These are phyloP conservation scores for Peromyscus polionotus DNA, from an alignment of 2,113 vertebrate genomes.

Conservation along the genomic window DNA sequence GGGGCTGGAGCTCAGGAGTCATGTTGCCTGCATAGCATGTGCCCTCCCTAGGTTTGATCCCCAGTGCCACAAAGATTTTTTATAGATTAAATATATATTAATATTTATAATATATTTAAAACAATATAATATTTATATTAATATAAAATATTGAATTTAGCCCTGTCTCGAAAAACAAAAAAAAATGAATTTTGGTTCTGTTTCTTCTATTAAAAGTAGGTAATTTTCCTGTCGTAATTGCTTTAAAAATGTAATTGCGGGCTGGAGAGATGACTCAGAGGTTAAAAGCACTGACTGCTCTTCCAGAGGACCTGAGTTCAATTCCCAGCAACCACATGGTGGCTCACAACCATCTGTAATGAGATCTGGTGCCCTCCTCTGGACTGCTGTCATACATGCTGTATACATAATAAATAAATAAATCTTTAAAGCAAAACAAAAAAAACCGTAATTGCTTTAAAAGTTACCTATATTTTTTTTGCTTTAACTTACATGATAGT, in stretches of 20 bases:
- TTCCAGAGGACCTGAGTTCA: too few relatives aligned
- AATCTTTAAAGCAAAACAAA: too few relatives aligned
- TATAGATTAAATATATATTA: constrained; percentile 47
- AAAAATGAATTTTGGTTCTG: constrained; percentile 22
- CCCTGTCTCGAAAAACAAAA: neutral
- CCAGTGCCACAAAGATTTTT: neutral
- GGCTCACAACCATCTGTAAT: too few relatives aligned
- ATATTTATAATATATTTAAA: neutral
- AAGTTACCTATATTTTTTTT: constrained; percentile 40
- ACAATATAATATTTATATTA: neutral
- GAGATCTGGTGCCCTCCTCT: too few relatives aligned
- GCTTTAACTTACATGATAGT: constrained; percentile 50
- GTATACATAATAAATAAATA: too few relatives aligned
- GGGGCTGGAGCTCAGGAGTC: neutral
- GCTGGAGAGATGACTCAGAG: too few relatives aligned
- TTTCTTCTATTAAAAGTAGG: constrained; percentile 50
- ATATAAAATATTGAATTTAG: neutral
- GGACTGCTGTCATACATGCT: too few relatives aligned
- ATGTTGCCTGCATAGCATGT: neutral
- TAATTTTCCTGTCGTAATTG: neutral
- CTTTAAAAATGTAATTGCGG: neutral
- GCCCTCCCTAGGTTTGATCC: neutral
- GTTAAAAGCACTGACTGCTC: too few relatives aligned
- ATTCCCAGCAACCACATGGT: too few relatives aligned
- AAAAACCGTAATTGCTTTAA: constrained; percentile 17